Evolutionary conservation across 2,888 invertebrate genomes (phyloP).

Genomic region (Papilio gigon): DNA sequence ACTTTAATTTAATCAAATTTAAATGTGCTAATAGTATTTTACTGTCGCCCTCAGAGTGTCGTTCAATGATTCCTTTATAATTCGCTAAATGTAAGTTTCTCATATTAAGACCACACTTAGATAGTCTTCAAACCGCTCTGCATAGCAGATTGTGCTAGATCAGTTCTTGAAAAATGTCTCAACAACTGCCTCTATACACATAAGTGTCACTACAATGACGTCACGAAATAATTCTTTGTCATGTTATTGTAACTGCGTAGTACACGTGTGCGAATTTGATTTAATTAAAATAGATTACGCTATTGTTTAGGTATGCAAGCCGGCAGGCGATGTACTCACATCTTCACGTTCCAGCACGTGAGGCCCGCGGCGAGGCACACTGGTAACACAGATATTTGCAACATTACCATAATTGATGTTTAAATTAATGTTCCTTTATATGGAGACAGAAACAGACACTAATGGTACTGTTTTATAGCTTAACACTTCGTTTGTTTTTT

Average conservation of each 20-base stretch:
- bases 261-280: not conserved
- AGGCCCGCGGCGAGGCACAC: constrained; percentile 61
- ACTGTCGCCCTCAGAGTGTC: not conserved
- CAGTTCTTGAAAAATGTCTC: not conserved
- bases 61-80: not conserved
- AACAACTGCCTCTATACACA: not conserved
- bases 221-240: not conserved
- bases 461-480: not conserved
- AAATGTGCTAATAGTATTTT: too few relatives aligned
- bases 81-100: not conserved
- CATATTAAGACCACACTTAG: too few relatives aligned
- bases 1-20: not conserved
- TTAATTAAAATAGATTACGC: constrained; percentile 4
- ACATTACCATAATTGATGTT: constrained; percentile 55
- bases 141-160: too few relatives aligned
- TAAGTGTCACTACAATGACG: too few relatives aligned
- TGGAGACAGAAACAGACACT: not conserved
- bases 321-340: constrained; percentile 51
- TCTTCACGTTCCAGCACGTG: constrained; percentile 60
- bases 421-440: not conserved
- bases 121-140: too few relatives aligned
- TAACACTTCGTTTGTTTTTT: too few relatives aligned
- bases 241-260: not conserved
- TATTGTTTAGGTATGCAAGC: not conserved
- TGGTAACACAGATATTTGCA: constrained; percentile 59